Conservation (phyloP, 2,113 vertebrate genomes). For the Dicrurus megarhynchus region DNA sequence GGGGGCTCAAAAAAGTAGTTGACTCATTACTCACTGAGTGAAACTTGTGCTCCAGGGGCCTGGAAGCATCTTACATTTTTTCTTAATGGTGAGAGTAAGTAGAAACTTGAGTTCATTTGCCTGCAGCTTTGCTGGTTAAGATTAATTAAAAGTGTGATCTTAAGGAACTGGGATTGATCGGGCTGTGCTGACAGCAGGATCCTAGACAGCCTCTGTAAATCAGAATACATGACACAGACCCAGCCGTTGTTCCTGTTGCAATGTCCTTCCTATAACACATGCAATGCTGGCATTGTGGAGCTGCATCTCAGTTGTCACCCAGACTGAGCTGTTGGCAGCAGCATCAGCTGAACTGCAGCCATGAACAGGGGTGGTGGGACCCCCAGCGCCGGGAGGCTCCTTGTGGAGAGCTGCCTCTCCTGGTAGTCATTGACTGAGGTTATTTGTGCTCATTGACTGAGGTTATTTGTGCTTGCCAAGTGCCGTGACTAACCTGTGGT, state of each 20-base stretch:
- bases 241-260: background rate
- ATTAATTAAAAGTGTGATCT: background rate
- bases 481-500: background rate
- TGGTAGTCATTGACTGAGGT: background rate
- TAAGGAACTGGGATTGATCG: background rate
- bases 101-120: background rate
- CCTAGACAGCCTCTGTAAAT: background rate
- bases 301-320: background rate
- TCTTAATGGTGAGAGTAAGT: background rate
- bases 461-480: background rate
- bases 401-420: background rate
- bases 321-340: background rate
- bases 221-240: background rate
- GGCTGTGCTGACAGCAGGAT: background rate
- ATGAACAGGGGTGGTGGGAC: background rate
- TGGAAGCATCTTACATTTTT: background rate
- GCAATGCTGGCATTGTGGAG: accelerated
- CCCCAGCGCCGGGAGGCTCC: background rate
- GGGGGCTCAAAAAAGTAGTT: background rate
- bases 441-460: background rate
- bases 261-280: accelerated
- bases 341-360: background rate
- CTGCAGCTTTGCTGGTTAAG: background rate
- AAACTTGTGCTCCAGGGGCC: background rate
- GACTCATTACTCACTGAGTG: background rate